Conservation (phyloP, 2,797 vertebrate genomes). For the Protosalanx chinensis region DNA sequence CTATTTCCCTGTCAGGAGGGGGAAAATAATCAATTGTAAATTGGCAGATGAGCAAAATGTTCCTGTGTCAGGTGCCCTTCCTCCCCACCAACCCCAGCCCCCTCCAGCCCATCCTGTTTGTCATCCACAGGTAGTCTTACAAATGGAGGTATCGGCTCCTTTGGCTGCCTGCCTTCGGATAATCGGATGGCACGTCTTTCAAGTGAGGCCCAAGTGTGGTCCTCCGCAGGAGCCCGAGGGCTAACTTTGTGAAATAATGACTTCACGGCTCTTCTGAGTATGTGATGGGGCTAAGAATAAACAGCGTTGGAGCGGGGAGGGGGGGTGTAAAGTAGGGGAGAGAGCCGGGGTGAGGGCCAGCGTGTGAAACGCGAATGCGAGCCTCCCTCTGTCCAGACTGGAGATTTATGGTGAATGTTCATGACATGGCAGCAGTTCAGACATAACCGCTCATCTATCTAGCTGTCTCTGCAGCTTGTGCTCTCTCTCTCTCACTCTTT, state of each 20-base stretch:
- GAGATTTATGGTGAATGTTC: constrained; percentile 79
- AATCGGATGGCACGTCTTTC: constrained; percentile 60
- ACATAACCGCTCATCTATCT: constrained; percentile 49
- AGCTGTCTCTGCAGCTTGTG: constrained; percentile 12
- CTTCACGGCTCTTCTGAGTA: constrained; percentile 64
- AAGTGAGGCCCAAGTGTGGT: constrained; percentile 62
- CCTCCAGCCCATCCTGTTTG: constrained; percentile 25
- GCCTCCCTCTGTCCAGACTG: constrained; percentile 51
- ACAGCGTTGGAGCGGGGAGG: constrained; percentile 46
- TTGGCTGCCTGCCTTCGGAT: constrained; percentile 54
- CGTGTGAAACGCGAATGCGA: constrained; percentile 70
- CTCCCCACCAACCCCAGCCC: neutral
- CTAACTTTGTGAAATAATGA: constrained; percentile 76
- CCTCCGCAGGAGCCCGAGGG: constrained; percentile 59
- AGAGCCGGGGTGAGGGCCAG: constrained; percentile 27
- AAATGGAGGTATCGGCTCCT: constrained; percentile 41
- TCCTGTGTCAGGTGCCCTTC: constrained; percentile 28
- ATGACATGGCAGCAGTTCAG: constrained; percentile 75
- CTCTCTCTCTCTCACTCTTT: constrained; percentile 35
- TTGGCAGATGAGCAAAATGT: constrained; percentile 28
- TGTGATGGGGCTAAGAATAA: constrained; percentile 71
- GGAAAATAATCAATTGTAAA: constrained; percentile 39
- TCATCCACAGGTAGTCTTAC: constrained; percentile 33
- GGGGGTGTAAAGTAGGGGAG: constrained; percentile 19
- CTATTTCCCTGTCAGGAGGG: constrained; percentile 15